Evolutionary conservation across 2,888 invertebrate species (phyloP), one percentile per base, ranked within the genome.

Genomic region (Lasioglossum zephyrum): DNA sequence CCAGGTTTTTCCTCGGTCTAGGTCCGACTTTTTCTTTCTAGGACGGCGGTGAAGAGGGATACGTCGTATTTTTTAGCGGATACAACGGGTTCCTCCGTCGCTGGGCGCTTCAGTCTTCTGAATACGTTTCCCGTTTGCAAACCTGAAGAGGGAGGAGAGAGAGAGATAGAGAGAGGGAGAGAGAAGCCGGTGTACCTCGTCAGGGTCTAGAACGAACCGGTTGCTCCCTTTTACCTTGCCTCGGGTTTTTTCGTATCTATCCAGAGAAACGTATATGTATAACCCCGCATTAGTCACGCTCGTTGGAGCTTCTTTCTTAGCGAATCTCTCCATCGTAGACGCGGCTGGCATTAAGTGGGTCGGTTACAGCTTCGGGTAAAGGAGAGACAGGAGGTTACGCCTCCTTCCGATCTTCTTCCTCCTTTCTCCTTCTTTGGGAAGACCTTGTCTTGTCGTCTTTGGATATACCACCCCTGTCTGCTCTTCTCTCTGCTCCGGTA

Each of bases 11-110:
- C 49, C 31, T 36, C n/a, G n/a, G 41, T 26, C 49, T 53, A 39
- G 36, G 41, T 74, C 53, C 73, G 8, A 74, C 47, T 75, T 41
- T 81, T 86, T 81, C 85, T 88, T 81, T 63, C 53, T 44, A 2
- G 31, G 53, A 53, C 36, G 82, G 60, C 81, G 84, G 86, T 70
- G 85, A 90, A 91, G 89, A 92, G 84, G 87, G 87, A 92, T 91
- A 91, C 87, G 86, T 84, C 87, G 88, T 91, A 92, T 93, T 93
- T 92, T 91, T 92, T 88, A 88, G 88, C 83, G 84, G 88, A 90
- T 87, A 87, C 82, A 81, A 78, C 82, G 79, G 77, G 16, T 85
- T 84, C 75, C 82, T 77, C 77, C 84, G 86, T 90, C 85, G 86
- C 69, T 73, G 53, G 53, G 9, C 36, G 72, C 63, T 75, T 77